Evolutionary conservation across 2,797 vertebrate species (phyloP).

Genomic region (Natrix natrix): DNA sequence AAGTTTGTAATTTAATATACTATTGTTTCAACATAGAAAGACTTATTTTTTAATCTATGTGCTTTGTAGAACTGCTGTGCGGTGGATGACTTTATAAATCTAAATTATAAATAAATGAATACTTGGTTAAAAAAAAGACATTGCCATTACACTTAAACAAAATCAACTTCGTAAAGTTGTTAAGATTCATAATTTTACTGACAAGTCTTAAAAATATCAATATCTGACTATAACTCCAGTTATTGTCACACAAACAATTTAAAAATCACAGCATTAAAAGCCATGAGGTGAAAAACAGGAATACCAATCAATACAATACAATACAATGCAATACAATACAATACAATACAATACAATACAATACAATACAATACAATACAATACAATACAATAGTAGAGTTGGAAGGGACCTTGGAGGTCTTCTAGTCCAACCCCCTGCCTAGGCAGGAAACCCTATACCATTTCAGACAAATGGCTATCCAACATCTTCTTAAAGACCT

Average conservation of each 20-base stretch:
- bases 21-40: background rate
- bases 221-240: background rate
- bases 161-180: background rate
- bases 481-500: no score
- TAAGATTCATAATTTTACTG: background rate
- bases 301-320: background rate
- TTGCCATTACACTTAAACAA: background rate
- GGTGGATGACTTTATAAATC: background rate
- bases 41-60: background rate
- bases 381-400: no score
- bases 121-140: background rate
- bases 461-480: no score
- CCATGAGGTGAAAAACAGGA: background rate
- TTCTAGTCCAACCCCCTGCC: no score
- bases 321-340: no score
- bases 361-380: no score
- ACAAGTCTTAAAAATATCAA: background rate
- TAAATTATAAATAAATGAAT: background rate
- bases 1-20: background rate
- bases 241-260: background rate
- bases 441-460: no score
- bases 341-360: no score
- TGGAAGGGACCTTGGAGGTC: no score
- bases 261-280: background rate
- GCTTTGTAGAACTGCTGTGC: background rate